phyloP scores from a whole-genome alignment of 1,140 invertebrate species.

The Apocrypta bakeri region DNA sequence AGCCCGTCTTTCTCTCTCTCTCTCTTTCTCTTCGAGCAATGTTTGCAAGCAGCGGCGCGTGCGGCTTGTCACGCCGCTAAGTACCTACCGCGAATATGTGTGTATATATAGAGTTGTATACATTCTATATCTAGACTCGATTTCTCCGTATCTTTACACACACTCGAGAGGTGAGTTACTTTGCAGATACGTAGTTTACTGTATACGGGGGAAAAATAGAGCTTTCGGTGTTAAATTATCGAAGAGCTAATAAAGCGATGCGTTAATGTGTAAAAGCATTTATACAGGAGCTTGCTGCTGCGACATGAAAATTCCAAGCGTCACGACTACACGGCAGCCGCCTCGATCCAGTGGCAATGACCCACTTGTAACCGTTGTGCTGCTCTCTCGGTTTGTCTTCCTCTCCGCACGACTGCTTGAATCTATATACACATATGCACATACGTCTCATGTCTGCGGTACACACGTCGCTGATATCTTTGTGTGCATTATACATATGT shows the following conservation, averaged over 20 bases:
- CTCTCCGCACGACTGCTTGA: neutral
- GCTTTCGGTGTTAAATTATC: neutral
- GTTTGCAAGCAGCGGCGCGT: neutral
- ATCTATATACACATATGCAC: neutral
- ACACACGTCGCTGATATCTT: neutral
- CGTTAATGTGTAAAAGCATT: slow-evolving; percentile 38
- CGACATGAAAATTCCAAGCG: slow-evolving; percentile 27
- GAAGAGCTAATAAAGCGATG: neutral
- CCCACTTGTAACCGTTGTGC: slow-evolving; percentile 1
- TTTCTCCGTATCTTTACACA: no score
- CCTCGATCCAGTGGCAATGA: slow-evolving; percentile 43
- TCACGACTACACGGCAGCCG: slow-evolving; percentile 14
- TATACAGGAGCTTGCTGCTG: neutral
- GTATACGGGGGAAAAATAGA: no score
- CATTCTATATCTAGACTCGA: neutral
- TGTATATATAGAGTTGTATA: neutral
- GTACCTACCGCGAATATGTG: neutral
- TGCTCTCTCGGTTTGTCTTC: neutral
- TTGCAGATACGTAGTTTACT: no score
- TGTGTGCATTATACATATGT: neutral
- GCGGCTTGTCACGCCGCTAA: neutral
- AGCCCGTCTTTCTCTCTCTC: neutral
- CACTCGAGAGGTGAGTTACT: no score
- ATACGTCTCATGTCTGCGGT: neutral
- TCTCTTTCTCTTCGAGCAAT: neutral